Evolutionary conservation across 92 coral and sea anemone genomes (phyloP), one percentile per base, ranked within the genome.

Genomic region (Porites rus): DNA sequence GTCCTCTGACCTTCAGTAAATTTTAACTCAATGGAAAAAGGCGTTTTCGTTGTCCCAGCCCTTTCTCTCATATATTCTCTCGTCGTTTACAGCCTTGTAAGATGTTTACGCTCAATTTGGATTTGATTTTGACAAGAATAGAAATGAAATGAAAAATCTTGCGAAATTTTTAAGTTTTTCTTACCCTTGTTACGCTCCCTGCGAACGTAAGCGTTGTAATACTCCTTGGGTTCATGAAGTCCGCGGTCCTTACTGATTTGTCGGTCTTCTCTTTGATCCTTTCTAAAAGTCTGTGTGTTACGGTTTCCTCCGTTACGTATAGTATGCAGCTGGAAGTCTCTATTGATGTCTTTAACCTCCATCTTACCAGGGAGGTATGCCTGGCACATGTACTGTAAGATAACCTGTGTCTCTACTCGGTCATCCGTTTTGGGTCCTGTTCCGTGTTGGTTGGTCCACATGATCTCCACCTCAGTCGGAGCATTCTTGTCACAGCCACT

Each of bases 401-500:
- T 80, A 12, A 91, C 77, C 53, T 91, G 88, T 65, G 91, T 79
- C 72, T 91, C 89, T n/a, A 91, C 84, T 68, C 43, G 76, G 79
- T 91, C 91, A 25, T 80, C 82, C 10, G 81, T 84, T 76, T 53
- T 70, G 59, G 81, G 87, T 4, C 93, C 91, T 8, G 90, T 86
- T 10, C 93, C 93, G 59, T 90, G 93, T 70, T 90, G 93, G n/a
- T 90, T 90, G 21, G 93, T 90, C 93, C 93, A 91, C 82, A 86
- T 79, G 38, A 91, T 77, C 22, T 84, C 83, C 22, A 84, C 14
- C 51, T 81, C 75, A 14, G 91, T 86, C 64, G 84, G 51, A 14
- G 88, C 91, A 28, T 76, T 52, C 21, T 65, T 65, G 54, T 77
- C 76, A 67, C 88, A 72, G 38, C 79, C 79, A 52, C 87, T 83